phyloP scores from a whole-genome alignment of 1,140 invertebrate genomes.

The Halictus rubicundus region DNA sequence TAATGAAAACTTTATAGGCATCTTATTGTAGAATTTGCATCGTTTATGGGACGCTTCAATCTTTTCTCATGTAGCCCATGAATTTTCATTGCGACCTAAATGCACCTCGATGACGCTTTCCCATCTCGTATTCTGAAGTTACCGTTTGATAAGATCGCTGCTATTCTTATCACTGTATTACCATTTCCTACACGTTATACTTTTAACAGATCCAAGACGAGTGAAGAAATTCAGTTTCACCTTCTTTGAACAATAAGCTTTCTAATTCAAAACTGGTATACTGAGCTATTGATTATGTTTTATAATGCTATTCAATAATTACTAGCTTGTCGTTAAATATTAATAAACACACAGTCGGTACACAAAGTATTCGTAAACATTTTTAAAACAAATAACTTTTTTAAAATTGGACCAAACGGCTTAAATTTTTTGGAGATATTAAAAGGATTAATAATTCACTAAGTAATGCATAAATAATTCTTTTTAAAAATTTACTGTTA shows the following conservation, averaged over 20 bases:
- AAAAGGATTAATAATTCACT: too few species aligned
- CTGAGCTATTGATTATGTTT: too few species aligned
- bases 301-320: not conserved
- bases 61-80: not conserved
- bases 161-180: slow-evolving; percentile 24
- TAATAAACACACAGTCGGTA: too few species aligned
- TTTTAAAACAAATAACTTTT: too few species aligned
- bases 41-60: not conserved
- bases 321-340: too few species aligned
- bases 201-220: slow-evolving; percentile 3
- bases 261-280: not conserved
- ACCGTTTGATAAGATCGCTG: slow-evolving; percentile 33
- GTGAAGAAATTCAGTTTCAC: not conserved
- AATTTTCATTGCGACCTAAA: slow-evolving; percentile 26
- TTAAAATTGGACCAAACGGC: too few species aligned
- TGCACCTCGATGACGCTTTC: slow-evolving; percentile 6
- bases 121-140: slow-evolving; percentile 15
- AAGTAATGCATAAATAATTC: too few species aligned
- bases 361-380: too few species aligned
- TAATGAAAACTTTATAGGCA: too few species aligned
- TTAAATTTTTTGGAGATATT: too few species aligned
- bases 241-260: not conserved
- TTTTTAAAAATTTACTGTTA: too few species aligned
- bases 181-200: slow-evolving; percentile 15
- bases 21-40: not conserved